Percentiles rank a stretch among this genome's conserved stretches.
Evolutionary conservation across 2,797 vertebrate species (phyloP).

Genomic region (Picus viridis): DNA sequence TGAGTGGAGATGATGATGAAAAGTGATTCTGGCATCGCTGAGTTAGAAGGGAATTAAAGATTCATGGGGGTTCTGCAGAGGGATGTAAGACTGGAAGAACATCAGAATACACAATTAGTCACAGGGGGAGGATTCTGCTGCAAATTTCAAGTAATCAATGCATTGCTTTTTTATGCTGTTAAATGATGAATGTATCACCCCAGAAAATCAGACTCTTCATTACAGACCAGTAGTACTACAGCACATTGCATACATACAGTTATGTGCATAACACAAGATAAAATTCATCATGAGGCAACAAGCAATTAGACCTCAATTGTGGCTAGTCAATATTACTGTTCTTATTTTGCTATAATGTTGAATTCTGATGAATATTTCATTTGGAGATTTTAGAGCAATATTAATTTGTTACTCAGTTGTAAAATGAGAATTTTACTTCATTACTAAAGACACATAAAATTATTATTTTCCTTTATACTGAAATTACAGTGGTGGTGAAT

Average conservation of each 20-base stretch:
- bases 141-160: conserved; percentile 66
- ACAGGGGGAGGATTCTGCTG: conserved; percentile 56
- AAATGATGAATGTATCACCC: conserved; percentile 62
- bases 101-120: conserved; percentile 70
- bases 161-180: conserved; percentile 52
- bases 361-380: background rate
- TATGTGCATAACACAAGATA: background rate
- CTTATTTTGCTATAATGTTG: background rate
- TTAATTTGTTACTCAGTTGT: background rate
- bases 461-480: background rate
- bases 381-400: background rate
- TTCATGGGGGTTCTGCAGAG: conserved; percentile 68
- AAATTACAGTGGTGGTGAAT: background rate
- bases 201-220: conserved; percentile 50
- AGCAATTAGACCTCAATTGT: background rate
- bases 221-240: background rate
- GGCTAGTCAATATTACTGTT: background rate
- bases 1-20: conserved; percentile 56
- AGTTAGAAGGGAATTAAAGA: conserved; percentile 76
- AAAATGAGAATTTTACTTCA: conserved; percentile 7
- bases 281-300: background rate
- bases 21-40: conserved; percentile 68
- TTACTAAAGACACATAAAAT: background rate
- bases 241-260: background rate
- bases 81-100: conserved; percentile 37